phyloP scores from a whole-genome alignment of 53 echinoderm and acorn worm species.

The Zoroaster sp. region DNA sequence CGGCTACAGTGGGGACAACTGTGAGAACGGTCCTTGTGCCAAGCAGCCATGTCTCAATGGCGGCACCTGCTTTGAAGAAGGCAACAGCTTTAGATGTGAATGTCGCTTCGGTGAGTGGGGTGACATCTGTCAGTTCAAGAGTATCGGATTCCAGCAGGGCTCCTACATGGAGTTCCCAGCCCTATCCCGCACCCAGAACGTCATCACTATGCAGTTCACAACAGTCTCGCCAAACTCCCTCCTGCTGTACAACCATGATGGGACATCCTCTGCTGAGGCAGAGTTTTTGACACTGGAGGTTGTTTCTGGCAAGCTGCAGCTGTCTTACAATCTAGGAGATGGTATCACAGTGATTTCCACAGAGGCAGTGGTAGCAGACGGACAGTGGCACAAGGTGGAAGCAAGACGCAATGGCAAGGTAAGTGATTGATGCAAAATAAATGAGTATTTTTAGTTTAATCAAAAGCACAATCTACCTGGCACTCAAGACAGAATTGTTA shows the following conservation, averaged over 20 bases:
- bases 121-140: conserved; percentile 72
- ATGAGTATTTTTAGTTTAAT: no score
- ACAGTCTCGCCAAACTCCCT: conserved; percentile 74
- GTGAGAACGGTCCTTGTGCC: conserved; percentile 88
- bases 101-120: conserved; percentile 84
- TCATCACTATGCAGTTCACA: conserved; percentile 80
- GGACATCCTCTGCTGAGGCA: conserved; percentile 56
- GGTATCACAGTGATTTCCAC: conserved; percentile 64
- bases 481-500: no score
- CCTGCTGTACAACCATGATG: conserved; percentile 93
- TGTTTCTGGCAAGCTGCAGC: conserved; percentile 58
- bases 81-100: conserved; percentile 71
- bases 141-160: conserved; percentile 79
- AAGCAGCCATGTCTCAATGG: conserved; percentile 78
- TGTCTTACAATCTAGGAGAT: conserved; percentile 80
- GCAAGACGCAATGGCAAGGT: conserved; percentile 83
- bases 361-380: conserved; percentile 71
- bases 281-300: conserved; percentile 89
- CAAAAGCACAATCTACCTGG: neutral
- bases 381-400: conserved; percentile 86
- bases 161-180: conserved; percentile 74
- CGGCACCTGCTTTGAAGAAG: conserved; percentile 74
- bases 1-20: conserved; percentile 79
- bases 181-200: conserved; percentile 46
- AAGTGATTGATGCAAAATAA: neutral